Conservation (phyloP, 2,888 invertebrate species). For the Macaria notata region DNA sequence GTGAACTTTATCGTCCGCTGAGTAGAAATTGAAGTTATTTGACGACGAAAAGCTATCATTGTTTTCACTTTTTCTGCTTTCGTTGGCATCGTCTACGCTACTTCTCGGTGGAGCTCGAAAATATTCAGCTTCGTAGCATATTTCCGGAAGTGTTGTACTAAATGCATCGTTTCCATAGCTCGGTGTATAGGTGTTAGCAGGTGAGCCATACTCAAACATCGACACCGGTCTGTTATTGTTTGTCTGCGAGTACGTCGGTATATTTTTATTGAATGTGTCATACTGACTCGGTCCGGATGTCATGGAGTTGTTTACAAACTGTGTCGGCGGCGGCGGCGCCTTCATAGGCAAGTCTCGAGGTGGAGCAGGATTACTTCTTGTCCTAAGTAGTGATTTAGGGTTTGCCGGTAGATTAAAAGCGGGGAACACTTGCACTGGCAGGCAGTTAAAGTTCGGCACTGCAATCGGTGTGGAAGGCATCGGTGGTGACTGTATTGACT, state of each 20-base stretch:
- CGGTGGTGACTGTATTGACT: slow-evolving; percentile 72
- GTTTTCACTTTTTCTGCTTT: slow-evolving; percentile 26
- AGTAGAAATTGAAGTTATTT: too few relatives aligned
- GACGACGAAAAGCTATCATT: not conserved
- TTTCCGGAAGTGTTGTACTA: slow-evolving; percentile 51
- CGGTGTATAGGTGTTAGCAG: slow-evolving; percentile 34
- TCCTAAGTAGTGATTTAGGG: slow-evolving; percentile 80
- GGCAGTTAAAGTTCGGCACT: slow-evolving; percentile 71
- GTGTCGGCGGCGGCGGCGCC: slow-evolving; percentile 34
- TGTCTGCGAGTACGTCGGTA: slow-evolving; percentile 41
- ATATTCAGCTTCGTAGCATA: slow-evolving; percentile 59
- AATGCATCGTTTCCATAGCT: slow-evolving; percentile 49
- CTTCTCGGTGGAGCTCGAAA: slow-evolving; percentile 43
- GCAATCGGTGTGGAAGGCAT: slow-evolving; percentile 71
- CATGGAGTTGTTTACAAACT: slow-evolving; percentile 43
- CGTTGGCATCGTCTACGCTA: slow-evolving; percentile 25
- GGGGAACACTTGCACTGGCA: slow-evolving; percentile 79
- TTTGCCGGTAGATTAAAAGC: slow-evolving; percentile 87
- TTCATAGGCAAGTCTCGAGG: slow-evolving; percentile 47
- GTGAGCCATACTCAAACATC: slow-evolving; percentile 48
- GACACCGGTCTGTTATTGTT: slow-evolving; percentile 54
- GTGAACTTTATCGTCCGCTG: too few relatives aligned
- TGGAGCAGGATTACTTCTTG: slow-evolving; percentile 63
- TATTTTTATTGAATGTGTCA: slow-evolving; percentile 46
- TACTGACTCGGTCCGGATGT: slow-evolving; percentile 36